Base-by-base conservation (phyloP, 2,797 vertebrate genomes). In the Atherinosoma microstoma region DNA sequence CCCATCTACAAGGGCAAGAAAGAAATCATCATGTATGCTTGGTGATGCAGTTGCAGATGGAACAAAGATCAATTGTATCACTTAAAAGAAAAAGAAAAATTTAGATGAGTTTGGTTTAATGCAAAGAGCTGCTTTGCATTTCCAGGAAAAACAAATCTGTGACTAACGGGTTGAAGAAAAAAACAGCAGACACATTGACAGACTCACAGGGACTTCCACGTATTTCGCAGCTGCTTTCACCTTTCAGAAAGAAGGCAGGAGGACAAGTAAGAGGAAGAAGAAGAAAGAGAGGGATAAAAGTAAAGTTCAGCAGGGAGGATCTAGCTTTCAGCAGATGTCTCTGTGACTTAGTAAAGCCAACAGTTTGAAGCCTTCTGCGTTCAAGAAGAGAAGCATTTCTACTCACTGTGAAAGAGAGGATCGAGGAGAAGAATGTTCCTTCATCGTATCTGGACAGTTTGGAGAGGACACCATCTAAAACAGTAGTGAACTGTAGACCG, bases 361-460 rank as follows among this genome's bases (percentile, higher is more conserved):
- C 66, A 75, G 80, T 66, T 64, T 51, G n/a, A 40, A 36, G 53
- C 75, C 38, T 40, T 82, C 53, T 68, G 63, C 38, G 47, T 71
- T 69, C 66, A 32, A 40, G 36, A 71, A 77, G 73, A 42, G 74
- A 74, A 79, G 67, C 57, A 36, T 15, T 68, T 79, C 86, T 90
- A 96, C 97, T 98, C 91, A 99, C 98, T 80, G 98, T 99, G 94
- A 99, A 98, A 58, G 97, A 98, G 84, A 99, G 96, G 82, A 99
- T 94, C 6, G 98, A 99, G 12, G 98, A 99, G 87, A 99, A 97
- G 93, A 99, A 96, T 3, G 97, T 98, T 73, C 98, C 98, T 94
- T 99, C 97, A 70, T 99, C 98, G 0, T 99, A 99, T 91, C 98
- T 92, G 4, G 98, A 97, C 71, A 99, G 92, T 78, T 98, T 99